Evolutionary conservation across 2,797 vertebrate genomes (phyloP).

Genomic region (Selene dorsalis): DNA sequence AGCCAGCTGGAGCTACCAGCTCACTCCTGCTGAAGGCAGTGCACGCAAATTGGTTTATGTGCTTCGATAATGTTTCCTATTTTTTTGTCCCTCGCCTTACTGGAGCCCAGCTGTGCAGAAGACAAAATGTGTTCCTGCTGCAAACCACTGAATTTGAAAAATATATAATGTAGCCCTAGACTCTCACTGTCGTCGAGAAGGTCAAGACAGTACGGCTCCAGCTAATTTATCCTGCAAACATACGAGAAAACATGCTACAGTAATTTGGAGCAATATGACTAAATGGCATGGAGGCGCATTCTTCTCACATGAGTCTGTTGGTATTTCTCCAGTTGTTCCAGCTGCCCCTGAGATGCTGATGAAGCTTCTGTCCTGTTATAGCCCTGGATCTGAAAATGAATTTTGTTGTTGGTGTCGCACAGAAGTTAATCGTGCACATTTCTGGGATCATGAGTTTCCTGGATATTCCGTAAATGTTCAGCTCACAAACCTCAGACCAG

Average conservation of each 20-base stretch:
- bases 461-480: conserved; percentile 36
- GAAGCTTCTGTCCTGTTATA: conserved; percentile 23
- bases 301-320: conserved; percentile 55
- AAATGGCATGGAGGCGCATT: conserved; percentile 51
- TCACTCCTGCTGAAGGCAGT: conserved; percentile 13
- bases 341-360: conserved; percentile 57
- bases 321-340: conserved; percentile 58
- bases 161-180: not conserved
- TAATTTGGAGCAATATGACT: conserved; percentile 36
- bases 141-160: conserved; percentile 4
- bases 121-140: not conserved
- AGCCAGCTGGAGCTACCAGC: conserved; percentile 28
- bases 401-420: conserved; percentile 53
- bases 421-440: conserved; percentile 32
- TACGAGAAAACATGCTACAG: conserved; percentile 14
- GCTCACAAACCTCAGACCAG: conserved; percentile 38
- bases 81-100: conserved; percentile 32
- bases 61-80: conserved; percentile 40
- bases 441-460: conserved; percentile 51
- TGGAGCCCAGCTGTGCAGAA: conserved; percentile 43
- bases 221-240: conserved; percentile 24
- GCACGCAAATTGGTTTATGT: conserved; percentile 35
- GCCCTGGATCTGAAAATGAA: conserved; percentile 37
- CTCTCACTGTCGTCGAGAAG: conserved; percentile 1
- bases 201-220: not conserved